Evolutionary conservation across 2,113 vertebrate species (phyloP), one percentile per base, ranked within the genome.

Genomic region (Hirundichthys speculiger): DNA sequence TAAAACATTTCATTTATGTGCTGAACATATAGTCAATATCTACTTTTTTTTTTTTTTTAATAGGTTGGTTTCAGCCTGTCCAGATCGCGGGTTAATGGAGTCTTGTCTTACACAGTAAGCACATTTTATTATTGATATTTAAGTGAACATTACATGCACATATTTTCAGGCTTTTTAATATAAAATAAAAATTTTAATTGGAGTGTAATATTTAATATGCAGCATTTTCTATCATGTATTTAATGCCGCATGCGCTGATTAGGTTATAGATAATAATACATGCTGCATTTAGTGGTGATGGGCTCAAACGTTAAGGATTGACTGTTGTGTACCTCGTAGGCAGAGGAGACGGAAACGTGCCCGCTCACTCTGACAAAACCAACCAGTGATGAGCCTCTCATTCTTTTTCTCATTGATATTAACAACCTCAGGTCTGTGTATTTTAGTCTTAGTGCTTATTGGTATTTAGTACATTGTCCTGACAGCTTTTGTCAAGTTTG

Each of bases 61-160:
- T 13, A 96, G 94, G 77, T 96, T 56, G 95, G 94, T 13, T 95
- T 96, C 80, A 96, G 89, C 63, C 79, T 96, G 49, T 89, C 89
- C 56, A 90, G 91, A 30, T 91, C 92, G 3, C 91, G 83, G 15
- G 92, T 93, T 43, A 94, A 91, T 48, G 91, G 89, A 2, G 22
- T 93, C 13, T 47, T 86, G 2, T 83, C 92, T 15, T 94, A 94
- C 85, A 88, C 93, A 4, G 94, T 96, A 67, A 94, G 94, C 93
- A 49, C n/a, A 57, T 47, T 6, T 22, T 25, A 3, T 56, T 19
- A 49, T 27, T 3, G 18, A 56, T 42, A 40, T 19, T n/a, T n/a
- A n/a, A 57, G 9, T 11, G 4, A 57, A 4, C 11, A 20, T n/a
- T 12, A 13, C 5, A 25, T 53, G 22, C 49, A 3, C 0, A 9